Conservation (phyloP, 2,888 invertebrate genomes). For the Arrhopalites spinosus region DNA sequence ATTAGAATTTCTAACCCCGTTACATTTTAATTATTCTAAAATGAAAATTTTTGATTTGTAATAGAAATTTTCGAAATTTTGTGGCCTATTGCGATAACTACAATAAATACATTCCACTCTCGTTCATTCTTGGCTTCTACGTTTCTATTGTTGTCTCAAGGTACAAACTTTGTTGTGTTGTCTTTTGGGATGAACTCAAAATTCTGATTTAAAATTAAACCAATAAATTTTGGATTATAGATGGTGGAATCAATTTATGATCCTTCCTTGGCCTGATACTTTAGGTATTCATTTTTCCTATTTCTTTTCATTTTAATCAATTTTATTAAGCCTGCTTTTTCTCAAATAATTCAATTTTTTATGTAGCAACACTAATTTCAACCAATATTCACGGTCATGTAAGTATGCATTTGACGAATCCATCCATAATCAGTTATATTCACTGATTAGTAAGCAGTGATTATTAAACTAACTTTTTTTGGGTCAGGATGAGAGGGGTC, state of each 20-base stretch:
- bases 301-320: too few relatives aligned
- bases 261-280: constrained; percentile 84
- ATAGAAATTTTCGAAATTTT: constrained; percentile 6
- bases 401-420: neutral
- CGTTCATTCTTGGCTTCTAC: constrained; percentile 91
- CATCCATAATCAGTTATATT: too few relatives aligned
- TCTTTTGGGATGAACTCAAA: neutral
- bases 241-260: constrained; percentile 77
- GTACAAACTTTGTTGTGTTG: constrained; percentile 59
- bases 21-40: neutral
- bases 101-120: constrained; percentile 85
- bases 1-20: neutral
- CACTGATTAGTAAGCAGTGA: too few relatives aligned
- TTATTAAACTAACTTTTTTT: neutral
- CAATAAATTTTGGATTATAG: neutral
- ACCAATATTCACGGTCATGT: constrained; percentile 77
- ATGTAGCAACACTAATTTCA: constrained; percentile 74
- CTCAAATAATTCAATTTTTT: too few relatives aligned
- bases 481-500: constrained; percentile 72
- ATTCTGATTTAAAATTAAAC: neutral
- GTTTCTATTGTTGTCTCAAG: constrained; percentile 88
- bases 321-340: too few relatives aligned
- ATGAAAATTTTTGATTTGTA: neutral
- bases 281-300: constrained; percentile 58
- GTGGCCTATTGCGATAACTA: constrained; percentile 76